A percentile compares a stretch with the other conserved stretches of the same genome.
Conservation (phyloP, 2,888 invertebrate species). For the Dasypolia templi region DNA sequence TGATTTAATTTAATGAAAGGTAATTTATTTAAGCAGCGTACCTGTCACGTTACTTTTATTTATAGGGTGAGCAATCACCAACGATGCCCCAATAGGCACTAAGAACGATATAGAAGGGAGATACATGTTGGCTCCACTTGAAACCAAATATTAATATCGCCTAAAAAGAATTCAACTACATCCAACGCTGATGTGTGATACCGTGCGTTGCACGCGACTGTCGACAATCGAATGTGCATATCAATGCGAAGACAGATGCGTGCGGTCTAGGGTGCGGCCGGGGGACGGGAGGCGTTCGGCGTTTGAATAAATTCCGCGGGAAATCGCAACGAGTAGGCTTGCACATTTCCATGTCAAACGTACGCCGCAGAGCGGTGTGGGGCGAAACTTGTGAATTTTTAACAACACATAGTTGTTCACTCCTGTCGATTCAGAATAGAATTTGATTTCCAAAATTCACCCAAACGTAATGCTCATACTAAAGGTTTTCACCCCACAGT, state of each 20-base stretch:
- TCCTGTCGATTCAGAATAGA: conserved; percentile 61
- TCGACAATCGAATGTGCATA: conserved; percentile 85
- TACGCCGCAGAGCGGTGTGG: conserved; percentile 68
- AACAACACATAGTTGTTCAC: conserved; percentile 75
- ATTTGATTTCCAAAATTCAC: conserved; percentile 62
- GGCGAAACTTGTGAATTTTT: conserved; percentile 82
- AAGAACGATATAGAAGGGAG: conserved; percentile 16
- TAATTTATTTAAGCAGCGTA: conserved; percentile 38
- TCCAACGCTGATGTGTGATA: conserved; percentile 66
- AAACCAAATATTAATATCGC: conserved; percentile 48
- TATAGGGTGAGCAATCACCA: conserved; percentile 51
- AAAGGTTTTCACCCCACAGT: conserved; percentile 50
- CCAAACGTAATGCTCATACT: conserved; percentile 50
- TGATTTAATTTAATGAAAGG: conserved; percentile 33
- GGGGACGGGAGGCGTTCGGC: conserved; percentile 64
- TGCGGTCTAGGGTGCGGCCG: conserved; percentile 65
- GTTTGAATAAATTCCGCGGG: conserved; percentile 83
- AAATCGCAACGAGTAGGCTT: conserved; percentile 79
- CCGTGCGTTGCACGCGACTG: conserved; percentile 71
- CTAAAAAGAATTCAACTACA: conserved; percentile 41
- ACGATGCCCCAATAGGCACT: conserved; percentile 7
- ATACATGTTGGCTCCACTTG: conserved; percentile 33
- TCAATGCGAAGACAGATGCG: conserved; percentile 80
- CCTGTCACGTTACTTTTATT: conserved; percentile 19
- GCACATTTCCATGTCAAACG: conserved; percentile 89